A percentile compares a stretch with the other conserved stretches of the same genome.
Evolutionary conservation across 2,797 vertebrate species (phyloP).

Genomic region (Cyprinodon diabolis): DNA sequence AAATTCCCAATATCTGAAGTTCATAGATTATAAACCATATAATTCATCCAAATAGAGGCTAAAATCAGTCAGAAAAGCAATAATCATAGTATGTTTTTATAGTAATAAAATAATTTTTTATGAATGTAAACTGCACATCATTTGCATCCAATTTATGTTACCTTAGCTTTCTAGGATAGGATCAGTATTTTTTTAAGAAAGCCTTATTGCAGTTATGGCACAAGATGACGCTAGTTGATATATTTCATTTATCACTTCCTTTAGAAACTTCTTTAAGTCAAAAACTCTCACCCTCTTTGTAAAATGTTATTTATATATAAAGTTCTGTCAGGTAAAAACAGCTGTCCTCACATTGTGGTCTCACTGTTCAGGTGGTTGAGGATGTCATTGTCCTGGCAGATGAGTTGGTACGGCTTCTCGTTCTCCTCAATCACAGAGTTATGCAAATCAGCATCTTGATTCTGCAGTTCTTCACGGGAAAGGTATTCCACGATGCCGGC

Average conservation of each 20-base stretch:
- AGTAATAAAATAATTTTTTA: neutral
- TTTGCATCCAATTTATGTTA: slow-evolving; percentile 16
- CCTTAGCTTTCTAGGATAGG: slow-evolving; percentile 1
- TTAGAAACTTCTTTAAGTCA: neutral
- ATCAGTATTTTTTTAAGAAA: slow-evolving; percentile 17
- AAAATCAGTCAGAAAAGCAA: neutral
- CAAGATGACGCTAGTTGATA: neutral
- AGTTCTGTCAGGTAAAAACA: neutral
- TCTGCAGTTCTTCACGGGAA: slow-evolving; percentile 87
- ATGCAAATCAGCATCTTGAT: slow-evolving; percentile 83
- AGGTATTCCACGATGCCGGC: slow-evolving; percentile 93
- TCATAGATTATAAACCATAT: neutral
- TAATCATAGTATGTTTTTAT: neutral
- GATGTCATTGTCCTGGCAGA: slow-evolving; percentile 84
- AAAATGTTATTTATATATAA: slow-evolving; percentile 19
- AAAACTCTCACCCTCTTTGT: neutral
- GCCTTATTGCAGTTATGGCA: slow-evolving; percentile 3
- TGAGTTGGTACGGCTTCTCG: slow-evolving; percentile 87
- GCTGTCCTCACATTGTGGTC: slow-evolving; percentile 83
- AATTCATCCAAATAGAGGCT: neutral
- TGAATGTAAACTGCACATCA: slow-evolving; percentile 22
- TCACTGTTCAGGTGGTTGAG: slow-evolving; percentile 83
- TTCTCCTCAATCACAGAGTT: slow-evolving; percentile 87
- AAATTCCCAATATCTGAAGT: neutral
- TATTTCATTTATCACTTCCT: neutral